Conservation (phyloP, 53 echinoderm and acorn worm species). For the Echinarachnius parma region DNA sequence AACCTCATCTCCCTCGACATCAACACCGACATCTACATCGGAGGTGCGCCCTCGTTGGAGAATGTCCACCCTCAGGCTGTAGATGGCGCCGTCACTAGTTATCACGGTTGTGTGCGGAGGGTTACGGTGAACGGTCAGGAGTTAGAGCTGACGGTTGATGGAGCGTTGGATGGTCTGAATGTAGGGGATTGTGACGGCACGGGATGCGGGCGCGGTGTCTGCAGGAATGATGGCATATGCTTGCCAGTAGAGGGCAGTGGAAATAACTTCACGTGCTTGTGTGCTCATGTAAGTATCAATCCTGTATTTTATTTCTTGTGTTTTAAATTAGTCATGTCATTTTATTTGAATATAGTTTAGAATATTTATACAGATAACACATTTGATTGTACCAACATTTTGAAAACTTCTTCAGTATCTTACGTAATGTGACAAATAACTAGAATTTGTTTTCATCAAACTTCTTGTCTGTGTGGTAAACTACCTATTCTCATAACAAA, state of each 20-base stretch:
- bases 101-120: constrained; percentile 59
- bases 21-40: constrained; percentile 58
- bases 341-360: no score
- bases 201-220: constrained; percentile 62
- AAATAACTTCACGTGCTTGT: constrained; percentile 62
- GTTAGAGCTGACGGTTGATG: constrained; percentile 40
- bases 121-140: constrained; percentile 55
- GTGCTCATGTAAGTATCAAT: no score
- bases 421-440: no score
- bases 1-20: constrained; percentile 58
- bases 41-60: constrained; percentile 54
- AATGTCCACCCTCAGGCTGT: constrained; percentile 58
- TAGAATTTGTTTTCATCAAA: no score
- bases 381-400: no score
- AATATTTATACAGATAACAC: no score
- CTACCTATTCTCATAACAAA: no score
- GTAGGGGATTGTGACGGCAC: constrained; percentile 75
- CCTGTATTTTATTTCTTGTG: neutral
- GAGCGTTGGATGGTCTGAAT: constrained; percentile 53
- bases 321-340: no score
- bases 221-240: constrained; percentile 68
- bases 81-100: constrained; percentile 49
- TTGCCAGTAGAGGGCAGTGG: constrained; percentile 7
- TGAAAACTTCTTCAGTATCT: no score
- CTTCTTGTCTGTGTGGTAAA: no score